These are phyloP conservation scores for Clupea harengus DNA, from an alignment of 2,113 vertebrate species.

Conservation along the genomic window DNA sequence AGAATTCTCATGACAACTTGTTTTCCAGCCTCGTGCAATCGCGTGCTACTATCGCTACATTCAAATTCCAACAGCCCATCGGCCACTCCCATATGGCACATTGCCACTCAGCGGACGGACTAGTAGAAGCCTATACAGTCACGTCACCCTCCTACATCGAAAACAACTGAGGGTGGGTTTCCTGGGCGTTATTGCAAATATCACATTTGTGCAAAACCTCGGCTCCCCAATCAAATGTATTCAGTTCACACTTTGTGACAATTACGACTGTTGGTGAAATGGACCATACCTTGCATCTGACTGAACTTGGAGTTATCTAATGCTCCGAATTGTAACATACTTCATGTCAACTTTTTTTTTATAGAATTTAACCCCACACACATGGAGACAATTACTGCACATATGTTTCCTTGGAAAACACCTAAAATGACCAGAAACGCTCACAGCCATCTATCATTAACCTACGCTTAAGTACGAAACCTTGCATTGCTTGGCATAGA, in stretches of 20 bases:
- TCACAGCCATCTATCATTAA: neutral
- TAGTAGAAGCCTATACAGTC: neutral
- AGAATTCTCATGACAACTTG: neutral
- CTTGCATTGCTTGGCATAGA: neutral
- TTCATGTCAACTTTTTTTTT: neutral
- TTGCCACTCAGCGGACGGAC: neutral
- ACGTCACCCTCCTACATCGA: neutral
- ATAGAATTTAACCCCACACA: neutral
- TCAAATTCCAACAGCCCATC: neutral
- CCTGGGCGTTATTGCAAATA: neutral
- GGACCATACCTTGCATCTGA: neutral
- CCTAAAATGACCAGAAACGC: neutral
- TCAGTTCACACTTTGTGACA: neutral
- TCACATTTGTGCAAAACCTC: neutral
- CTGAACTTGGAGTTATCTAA: too few species aligned
- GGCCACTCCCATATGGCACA: constrained; percentile 26
- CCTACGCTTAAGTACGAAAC: neutral
- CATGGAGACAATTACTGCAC: constrained; percentile 1
- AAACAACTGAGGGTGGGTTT: neutral
- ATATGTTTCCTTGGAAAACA: neutral
- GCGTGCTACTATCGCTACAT: constrained; percentile 9
- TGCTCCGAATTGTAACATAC: neutral
- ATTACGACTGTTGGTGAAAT: neutral
- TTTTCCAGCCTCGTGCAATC: neutral
- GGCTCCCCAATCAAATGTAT: neutral